Evolutionary conservation across 1,140 invertebrate species (phyloP).

Genomic region (Penaeus chinensis): DNA sequence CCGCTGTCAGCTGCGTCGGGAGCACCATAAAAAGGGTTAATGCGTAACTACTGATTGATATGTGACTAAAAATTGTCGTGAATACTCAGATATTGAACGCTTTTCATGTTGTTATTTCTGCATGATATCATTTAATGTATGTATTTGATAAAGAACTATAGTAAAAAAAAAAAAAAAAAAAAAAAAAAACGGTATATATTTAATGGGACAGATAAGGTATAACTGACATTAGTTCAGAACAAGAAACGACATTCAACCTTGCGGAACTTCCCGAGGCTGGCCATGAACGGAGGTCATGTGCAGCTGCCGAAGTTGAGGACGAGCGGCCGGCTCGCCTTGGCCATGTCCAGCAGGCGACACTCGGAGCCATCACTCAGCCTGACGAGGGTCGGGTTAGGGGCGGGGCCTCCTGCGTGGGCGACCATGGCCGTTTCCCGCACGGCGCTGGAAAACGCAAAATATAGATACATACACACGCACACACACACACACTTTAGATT

Average conservation of each 20-base stretch:
- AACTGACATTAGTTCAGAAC: not conserved
- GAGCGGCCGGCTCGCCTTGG: conserved; percentile 40
- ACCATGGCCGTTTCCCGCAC: not conserved
- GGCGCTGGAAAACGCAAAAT: not conserved
- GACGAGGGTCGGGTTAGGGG: conserved; percentile 38
- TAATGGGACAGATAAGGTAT: not conserved
- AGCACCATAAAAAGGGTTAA: not conserved
- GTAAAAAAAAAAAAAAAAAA: not conserved
- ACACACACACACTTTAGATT: too few species aligned
- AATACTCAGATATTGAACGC: too few species aligned
- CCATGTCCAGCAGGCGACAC: conserved; percentile 44
- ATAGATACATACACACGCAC: too few species aligned
- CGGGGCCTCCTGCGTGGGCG: conserved; percentile 25
- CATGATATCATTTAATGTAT: too few species aligned
- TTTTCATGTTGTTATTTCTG: too few species aligned
- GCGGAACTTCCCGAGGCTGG: conserved; percentile 41
- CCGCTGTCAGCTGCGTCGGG: conserved; percentile 31
- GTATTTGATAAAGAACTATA: too few species aligned
- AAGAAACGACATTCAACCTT: conserved; percentile 4
- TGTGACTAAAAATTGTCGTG: too few species aligned
- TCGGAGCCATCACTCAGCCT: not conserved
- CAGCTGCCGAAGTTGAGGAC: conserved; percentile 61
- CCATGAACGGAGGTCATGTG: conserved; percentile 62
- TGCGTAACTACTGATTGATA: not conserved
- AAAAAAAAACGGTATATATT: not conserved